Conservation (phyloP, 2,113 vertebrate genomes). For the Campylomormyrus tamandua region DNA sequence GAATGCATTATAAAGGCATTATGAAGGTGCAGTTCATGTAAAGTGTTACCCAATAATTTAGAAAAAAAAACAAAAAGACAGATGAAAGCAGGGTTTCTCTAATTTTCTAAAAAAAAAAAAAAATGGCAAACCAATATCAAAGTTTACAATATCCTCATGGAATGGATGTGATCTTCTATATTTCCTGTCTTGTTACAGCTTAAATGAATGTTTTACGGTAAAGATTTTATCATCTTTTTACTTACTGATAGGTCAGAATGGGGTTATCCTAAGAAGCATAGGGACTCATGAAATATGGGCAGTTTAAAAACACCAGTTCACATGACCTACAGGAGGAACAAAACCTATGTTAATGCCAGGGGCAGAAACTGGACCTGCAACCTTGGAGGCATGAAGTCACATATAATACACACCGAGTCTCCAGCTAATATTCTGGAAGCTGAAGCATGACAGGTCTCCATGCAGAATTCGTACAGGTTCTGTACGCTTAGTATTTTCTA, state of each 20-base stretch:
- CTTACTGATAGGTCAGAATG: not conserved
- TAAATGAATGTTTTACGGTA: not conserved
- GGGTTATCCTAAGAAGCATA: not conserved
- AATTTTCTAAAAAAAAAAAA: not conserved
- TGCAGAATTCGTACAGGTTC: not conserved
- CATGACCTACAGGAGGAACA: not conserved
- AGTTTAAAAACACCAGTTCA: not conserved
- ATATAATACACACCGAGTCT: not conserved
- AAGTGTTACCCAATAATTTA: not conserved
- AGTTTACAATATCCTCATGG: not conserved
- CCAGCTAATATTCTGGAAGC: not conserved
- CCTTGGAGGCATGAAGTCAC: not conserved
- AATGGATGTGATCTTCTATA: not conserved
- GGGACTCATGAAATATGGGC: not conserved
- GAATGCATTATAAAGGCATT: not conserved
- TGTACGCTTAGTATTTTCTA: not conserved
- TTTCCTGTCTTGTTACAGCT: not conserved
- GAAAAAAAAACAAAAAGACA: no score
- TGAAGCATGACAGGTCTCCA: not conserved
- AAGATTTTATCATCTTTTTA: not conserved
- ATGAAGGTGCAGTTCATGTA: not conserved
- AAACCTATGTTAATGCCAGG: not conserved
- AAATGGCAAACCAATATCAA: not conserved
- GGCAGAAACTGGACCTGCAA: not conserved
- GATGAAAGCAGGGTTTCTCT: not conserved